phyloP scores from a whole-genome alignment of 2,113 vertebrate genomes.

The Jacana jacana region DNA sequence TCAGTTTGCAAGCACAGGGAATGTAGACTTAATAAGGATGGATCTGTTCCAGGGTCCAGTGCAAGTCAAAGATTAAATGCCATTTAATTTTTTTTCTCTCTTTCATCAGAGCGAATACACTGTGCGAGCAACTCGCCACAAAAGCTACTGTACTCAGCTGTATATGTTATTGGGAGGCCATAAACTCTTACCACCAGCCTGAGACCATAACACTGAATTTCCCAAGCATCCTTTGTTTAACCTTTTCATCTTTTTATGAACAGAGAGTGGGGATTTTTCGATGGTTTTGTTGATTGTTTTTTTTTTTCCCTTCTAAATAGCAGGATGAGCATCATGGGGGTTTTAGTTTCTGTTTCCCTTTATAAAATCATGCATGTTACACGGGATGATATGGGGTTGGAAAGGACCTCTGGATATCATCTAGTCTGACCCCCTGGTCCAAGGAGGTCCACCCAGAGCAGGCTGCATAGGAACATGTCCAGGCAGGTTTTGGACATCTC shows the following conservation, averaged over 20 bases:
- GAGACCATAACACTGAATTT: neutral
- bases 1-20: neutral
- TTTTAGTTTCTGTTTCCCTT: conserved; percentile 15
- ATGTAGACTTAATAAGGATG: neutral
- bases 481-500: too few relatives aligned
- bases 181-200: conserved; percentile 4
- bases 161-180: neutral
- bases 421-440: too few relatives aligned
- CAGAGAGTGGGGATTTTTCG: neutral
- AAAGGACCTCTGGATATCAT: too few relatives aligned
- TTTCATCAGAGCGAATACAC: conserved; percentile 18
- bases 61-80: conserved; percentile 9
- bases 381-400: too few relatives aligned
- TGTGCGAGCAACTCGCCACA: conserved; percentile 27
- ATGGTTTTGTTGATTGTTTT: neutral
- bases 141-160: neutral
- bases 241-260: conserved; percentile 5
- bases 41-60: neutral
- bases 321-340: neutral
- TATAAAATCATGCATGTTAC: neutral
- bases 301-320: neutral
- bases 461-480: too few relatives aligned
- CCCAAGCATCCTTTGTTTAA: conserved; percentile 2
- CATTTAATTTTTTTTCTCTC: neutral
- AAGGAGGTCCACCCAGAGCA: too few relatives aligned